phyloP scores from a whole-genome alignment of 1,140 invertebrate species.

The Ptiloglossa arizonensis region DNA sequence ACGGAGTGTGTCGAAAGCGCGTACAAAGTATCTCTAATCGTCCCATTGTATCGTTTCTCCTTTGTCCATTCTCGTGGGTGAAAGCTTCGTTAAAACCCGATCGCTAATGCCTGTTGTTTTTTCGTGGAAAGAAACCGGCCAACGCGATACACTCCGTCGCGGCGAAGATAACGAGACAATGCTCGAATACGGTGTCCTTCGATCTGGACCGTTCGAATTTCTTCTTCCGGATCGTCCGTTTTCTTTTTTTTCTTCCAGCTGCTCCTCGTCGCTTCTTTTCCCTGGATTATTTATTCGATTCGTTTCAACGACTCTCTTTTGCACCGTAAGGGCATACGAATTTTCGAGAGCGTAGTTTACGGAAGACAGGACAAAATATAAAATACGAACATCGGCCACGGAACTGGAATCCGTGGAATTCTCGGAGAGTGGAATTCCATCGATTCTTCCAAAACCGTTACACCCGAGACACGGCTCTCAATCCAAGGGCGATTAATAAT shows the following conservation, averaged over 20 bases:
- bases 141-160: not conserved
- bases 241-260: not conserved
- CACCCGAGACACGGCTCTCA: conserved; percentile 63
- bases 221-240: not conserved
- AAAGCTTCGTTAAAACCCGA: conserved; percentile 66
- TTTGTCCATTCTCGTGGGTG: conserved; percentile 61
- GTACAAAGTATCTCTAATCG: conserved; percentile 66
- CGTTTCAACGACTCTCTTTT: too few relatives aligned
- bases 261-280: too few relatives aligned
- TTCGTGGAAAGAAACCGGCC: conserved; percentile 38
- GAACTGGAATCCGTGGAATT: conserved; percentile 10
- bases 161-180: conserved; percentile 25
- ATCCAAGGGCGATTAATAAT: conserved; percentile 75
- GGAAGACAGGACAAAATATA: too few relatives aligned
- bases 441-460: conserved; percentile 71
- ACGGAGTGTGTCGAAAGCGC: conserved; percentile 57
- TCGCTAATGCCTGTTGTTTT: conserved; percentile 54
- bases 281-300: too few relatives aligned
- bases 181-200: conserved; percentile 8
- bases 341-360: not conserved
- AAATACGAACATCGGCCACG: too few relatives aligned
- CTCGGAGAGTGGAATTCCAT: conserved; percentile 64
- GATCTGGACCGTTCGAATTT: conserved; percentile 15
- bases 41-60: conserved; percentile 63
- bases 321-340: too few relatives aligned